Conservation (phyloP, 2,888 invertebrate species). For the Amphipoea oculea region DNA sequence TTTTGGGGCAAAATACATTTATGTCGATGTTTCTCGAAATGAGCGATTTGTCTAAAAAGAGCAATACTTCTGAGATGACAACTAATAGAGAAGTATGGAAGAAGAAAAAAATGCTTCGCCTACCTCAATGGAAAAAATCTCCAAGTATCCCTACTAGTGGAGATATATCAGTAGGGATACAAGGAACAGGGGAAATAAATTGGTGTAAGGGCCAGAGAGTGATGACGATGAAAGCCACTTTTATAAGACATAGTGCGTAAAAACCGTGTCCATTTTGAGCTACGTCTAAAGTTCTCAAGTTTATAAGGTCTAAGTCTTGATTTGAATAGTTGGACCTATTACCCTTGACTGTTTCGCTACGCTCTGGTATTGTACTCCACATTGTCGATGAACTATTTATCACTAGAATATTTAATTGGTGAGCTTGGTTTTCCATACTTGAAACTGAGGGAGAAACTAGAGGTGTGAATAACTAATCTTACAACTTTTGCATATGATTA, state of each 20-base stretch:
- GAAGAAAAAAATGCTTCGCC: neutral
- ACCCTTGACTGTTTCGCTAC: constrained; percentile 36
- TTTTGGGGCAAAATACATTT: too few species aligned
- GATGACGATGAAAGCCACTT: neutral
- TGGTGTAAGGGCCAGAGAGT: neutral
- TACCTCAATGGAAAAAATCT: neutral
- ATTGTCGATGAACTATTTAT: constrained; percentile 36
- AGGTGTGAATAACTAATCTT: neutral
- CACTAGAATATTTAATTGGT: constrained; percentile 19
- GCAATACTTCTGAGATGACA: neutral
- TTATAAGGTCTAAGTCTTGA: constrained; percentile 45
- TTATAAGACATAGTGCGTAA: constrained; percentile 18
- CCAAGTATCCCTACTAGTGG: too few species aligned
- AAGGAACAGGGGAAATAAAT: neutral
- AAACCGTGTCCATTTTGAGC: neutral
- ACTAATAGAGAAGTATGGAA: neutral
- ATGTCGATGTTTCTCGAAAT: too few species aligned
- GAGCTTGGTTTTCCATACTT: constrained; percentile 3
- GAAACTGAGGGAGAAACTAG: neutral
- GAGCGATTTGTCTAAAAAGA: neutral
- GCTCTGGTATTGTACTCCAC: constrained; percentile 32
- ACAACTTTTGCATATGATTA: neutral
- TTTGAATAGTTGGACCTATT: constrained; percentile 59
- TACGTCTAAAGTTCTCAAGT: constrained; percentile 54
- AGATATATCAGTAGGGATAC: too few species aligned